These are phyloP conservation scores for Drosophila kanekoi DNA, from an alignment of 2,888 invertebrate species.

Conservation along the genomic window DNA sequence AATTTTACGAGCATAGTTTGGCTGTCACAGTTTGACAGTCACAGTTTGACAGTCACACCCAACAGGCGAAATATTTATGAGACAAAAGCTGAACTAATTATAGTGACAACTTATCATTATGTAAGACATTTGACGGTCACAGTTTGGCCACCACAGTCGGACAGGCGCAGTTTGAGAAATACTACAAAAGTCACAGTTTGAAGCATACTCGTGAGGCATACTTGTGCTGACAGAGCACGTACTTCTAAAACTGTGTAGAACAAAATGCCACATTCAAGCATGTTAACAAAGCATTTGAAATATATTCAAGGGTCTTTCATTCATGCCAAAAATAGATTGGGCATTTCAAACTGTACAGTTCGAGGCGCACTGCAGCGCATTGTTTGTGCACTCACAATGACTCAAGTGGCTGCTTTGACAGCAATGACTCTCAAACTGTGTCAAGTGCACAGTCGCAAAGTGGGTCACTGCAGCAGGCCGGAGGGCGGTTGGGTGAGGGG, in stretches of 20 bases:
- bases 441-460: slow-evolving; percentile 69
- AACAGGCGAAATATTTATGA: too few relatives aligned
- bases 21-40: neutral
- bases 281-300: too few relatives aligned
- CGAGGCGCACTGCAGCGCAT: neutral
- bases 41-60: neutral
- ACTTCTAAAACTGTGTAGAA: too few relatives aligned
- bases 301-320: too few relatives aligned
- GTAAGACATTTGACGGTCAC: too few relatives aligned
- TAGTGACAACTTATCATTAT: too few relatives aligned
- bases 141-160: neutral
- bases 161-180: neutral
- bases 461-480: slow-evolving; percentile 60
- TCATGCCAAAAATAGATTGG: neutral
- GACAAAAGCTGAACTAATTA: too few relatives aligned
- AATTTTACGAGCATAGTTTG: neutral
- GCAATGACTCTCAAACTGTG: slow-evolving; percentile 75
- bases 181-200: neutral
- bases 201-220: neutral
- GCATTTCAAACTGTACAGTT: slow-evolving; percentile 7
- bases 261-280: too few relatives aligned
- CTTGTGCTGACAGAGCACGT: too few relatives aligned
- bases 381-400: slow-evolving; percentile 22
- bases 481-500: neutral
- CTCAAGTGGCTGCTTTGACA: slow-evolving; percentile 45